Evolutionary conservation across 2,113 vertebrate genomes (phyloP).

Genomic region (Scomber scombrus): DNA sequence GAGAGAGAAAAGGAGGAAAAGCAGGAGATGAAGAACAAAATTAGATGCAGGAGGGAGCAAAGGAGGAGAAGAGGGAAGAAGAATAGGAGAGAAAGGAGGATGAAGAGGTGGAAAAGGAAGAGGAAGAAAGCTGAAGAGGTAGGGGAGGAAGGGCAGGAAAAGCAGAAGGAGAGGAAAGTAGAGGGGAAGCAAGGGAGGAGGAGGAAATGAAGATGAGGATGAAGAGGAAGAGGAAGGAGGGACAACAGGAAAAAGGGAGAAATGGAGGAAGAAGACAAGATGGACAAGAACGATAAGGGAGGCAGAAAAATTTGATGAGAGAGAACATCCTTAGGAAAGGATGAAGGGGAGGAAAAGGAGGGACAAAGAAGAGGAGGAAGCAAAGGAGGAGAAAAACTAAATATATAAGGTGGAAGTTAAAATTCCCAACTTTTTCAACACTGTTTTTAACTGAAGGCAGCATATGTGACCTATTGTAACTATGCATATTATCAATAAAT

Average conservation of each 20-base stretch:
- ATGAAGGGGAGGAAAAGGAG: background rate
- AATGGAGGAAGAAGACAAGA: background rate
- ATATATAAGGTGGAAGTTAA: too few species aligned
- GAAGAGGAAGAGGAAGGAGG: background rate
- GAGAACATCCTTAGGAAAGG: too few species aligned
- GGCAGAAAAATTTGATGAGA: background rate
- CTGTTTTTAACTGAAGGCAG: constrained; percentile 6
- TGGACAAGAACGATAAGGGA: background rate
- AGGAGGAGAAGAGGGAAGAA: background rate
- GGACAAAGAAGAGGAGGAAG: too few species aligned
- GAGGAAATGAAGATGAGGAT: background rate
- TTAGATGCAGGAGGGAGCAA: too few species aligned
- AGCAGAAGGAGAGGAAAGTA: background rate
- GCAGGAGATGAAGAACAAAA: too few species aligned
- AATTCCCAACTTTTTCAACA: too few species aligned
- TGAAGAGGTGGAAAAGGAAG: too few species aligned
- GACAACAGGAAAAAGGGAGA: too few species aligned
- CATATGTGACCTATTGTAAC: background rate
- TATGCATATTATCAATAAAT: too few species aligned
- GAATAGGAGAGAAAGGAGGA: background rate
- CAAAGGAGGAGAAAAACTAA: too few species aligned
- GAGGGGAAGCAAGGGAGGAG: background rate
- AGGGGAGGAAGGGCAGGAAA: background rate
- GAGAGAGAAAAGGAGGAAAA: too few species aligned
- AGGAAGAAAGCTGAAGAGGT: background rate